Conservation (phyloP, 2,797 vertebrate genomes). For the Xenopus petersii region DNA sequence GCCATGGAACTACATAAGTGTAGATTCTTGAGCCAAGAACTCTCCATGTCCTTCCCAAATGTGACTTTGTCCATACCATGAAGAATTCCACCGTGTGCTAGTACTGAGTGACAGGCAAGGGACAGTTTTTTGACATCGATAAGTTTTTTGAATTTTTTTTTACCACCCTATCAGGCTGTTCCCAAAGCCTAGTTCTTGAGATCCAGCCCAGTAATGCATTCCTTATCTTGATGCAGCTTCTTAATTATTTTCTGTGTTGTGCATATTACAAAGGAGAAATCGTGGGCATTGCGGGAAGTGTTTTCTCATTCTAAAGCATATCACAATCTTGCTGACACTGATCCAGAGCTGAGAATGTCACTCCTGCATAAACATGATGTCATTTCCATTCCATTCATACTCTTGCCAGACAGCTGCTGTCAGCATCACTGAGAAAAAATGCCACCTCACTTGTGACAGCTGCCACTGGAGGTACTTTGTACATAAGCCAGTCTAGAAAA, state of each 20-base stretch:
- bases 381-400: slow-evolving; percentile 88
- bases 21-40: not conserved
- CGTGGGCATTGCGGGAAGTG: slow-evolving; percentile 71
- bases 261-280: slow-evolving; percentile 80
- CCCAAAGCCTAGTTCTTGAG: slow-evolving; percentile 1
- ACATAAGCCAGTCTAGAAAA: slow-evolving; percentile 67
- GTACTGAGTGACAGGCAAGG: not conserved
- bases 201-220: slow-evolving; percentile 57
- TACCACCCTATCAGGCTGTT: slow-evolving; percentile 35
- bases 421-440: slow-evolving; percentile 87
- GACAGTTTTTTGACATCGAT: not conserved
- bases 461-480: slow-evolving; percentile 83
- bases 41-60: not conserved
- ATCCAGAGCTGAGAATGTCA: slow-evolving; percentile 83
- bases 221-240: slow-evolving; percentile 63
- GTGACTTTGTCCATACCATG: not conserved
- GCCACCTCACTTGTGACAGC: slow-evolving; percentile 91
- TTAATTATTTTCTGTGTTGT: slow-evolving; percentile 74
- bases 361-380: slow-evolving; percentile 93
- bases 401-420: slow-evolving; percentile 90
- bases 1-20: too few species aligned
- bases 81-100: not conserved
- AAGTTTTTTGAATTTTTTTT: not conserved
- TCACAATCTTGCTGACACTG: slow-evolving; percentile 87
- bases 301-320: slow-evolving; percentile 77